These are phyloP conservation scores for Clupea harengus DNA, from an alignment of 2,113 vertebrate genomes.

Conservation along the genomic window DNA sequence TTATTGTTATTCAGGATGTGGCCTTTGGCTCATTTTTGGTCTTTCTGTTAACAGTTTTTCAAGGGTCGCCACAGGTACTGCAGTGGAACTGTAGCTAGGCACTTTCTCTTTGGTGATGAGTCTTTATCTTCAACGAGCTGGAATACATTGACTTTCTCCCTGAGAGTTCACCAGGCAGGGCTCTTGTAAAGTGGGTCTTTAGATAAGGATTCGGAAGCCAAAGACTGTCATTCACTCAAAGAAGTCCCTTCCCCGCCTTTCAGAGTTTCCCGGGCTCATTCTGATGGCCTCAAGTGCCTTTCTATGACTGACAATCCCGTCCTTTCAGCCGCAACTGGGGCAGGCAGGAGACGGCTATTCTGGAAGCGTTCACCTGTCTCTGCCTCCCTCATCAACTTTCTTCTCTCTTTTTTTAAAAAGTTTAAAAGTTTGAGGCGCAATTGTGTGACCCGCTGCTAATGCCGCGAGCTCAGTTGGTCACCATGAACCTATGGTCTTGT, in stretches of 20 bases:
- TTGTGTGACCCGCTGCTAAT: conserved; percentile 14
- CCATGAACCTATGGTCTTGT: not conserved
- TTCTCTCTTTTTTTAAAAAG: conserved; percentile 19
- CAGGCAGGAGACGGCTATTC: conserved; percentile 36
- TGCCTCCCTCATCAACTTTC: conserved; percentile 14
- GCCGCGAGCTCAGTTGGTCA: not conserved
- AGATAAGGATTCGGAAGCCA: conserved; percentile 53
- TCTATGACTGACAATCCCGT: conserved; percentile 39
- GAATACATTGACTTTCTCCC: conserved; percentile 6
- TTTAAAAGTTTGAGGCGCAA: conserved; percentile 6
- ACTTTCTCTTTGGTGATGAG: not conserved
- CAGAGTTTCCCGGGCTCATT: conserved; percentile 40
- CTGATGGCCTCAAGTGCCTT: conserved; percentile 37
- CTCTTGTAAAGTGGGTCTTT: conserved; percentile 36
- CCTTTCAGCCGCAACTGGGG: conserved; percentile 35
- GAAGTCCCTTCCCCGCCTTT: conserved; percentile 25
- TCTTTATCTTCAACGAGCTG: not conserved
- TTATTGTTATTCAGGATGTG: not conserved
- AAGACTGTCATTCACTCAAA: conserved; percentile 38
- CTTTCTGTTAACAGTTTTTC: not conserved
- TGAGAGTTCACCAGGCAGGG: not conserved
- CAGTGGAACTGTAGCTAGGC: not conserved
- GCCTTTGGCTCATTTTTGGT: not conserved
- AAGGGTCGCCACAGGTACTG: not conserved
- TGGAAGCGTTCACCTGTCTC: not conserved